phyloP scores from a whole-genome alignment of 2,797 vertebrate genomes.

The Acanthurus tractus region DNA sequence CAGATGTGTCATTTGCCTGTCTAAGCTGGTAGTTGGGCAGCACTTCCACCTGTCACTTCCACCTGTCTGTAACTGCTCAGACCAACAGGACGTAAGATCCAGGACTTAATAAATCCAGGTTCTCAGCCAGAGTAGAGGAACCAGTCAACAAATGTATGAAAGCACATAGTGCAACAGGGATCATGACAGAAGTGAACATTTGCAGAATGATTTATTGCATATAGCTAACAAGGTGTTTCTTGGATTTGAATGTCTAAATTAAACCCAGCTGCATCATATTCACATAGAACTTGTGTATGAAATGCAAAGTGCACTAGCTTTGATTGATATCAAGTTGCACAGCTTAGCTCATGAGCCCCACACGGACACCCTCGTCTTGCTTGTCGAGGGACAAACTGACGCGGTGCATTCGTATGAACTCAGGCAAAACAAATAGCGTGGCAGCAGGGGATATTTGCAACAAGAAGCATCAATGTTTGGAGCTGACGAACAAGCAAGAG shows the following conservation, averaged over 20 bases:
- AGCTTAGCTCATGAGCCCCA: constrained; percentile 3
- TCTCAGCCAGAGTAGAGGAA: not conserved
- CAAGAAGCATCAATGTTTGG: constrained; percentile 59
- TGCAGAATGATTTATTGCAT: not conserved
- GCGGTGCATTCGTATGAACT: constrained; percentile 32
- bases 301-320: not conserved
- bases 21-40: constrained; percentile 3
- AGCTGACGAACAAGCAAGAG: constrained; percentile 33
- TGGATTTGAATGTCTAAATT: not conserved
- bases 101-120: constrained; percentile 23
- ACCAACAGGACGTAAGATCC: constrained; percentile 16
- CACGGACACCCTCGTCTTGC: not conserved
- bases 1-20: constrained; percentile 15
- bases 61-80: not conserved
- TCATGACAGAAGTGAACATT: not conserved
- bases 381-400: constrained; percentile 30
- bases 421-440: constrained; percentile 56
- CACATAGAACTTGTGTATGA: not conserved
- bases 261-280: not conserved
- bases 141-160: not conserved
- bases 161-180: not conserved
- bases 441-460: constrained; percentile 54
- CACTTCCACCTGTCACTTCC: constrained; percentile 32
- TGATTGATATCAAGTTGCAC: constrained; percentile 10
- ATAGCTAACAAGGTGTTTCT: not conserved